Conservation (phyloP, 2,888 invertebrate genomes). For the Axea sp. region DNA sequence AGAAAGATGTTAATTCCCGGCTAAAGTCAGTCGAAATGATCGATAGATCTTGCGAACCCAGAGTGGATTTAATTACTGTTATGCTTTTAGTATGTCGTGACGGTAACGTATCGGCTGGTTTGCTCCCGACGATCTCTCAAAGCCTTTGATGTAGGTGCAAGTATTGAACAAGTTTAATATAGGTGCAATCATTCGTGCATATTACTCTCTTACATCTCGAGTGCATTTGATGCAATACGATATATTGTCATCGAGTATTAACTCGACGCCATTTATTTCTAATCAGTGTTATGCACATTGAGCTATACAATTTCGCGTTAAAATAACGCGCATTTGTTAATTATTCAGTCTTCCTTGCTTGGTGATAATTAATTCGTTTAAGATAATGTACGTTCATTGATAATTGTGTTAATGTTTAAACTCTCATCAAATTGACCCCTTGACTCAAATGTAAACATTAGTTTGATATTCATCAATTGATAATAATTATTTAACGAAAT, state of each 20-base stretch:
- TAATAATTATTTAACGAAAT: too few species aligned
- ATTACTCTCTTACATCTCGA: slow-evolving; percentile 47
- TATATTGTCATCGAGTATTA: slow-evolving; percentile 51
- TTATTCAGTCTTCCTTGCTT: slow-evolving; percentile 23
- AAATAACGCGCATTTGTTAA: slow-evolving; percentile 30
- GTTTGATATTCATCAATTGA: too few species aligned
- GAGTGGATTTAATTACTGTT: slow-evolving; percentile 59
- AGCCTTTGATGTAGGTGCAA: slow-evolving; percentile 54
- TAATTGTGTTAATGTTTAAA: too few species aligned
- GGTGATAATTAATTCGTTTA: slow-evolving; percentile 21
- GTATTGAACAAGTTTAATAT: slow-evolving; percentile 59
- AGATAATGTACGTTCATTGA: too few species aligned
- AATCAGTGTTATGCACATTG: slow-evolving; percentile 37
- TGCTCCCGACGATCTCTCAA: slow-evolving; percentile 48
- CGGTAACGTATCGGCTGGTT: slow-evolving; percentile 46
- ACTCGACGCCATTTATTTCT: slow-evolving; percentile 45
- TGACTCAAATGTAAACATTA: too few species aligned
- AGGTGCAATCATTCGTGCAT: slow-evolving; percentile 34
- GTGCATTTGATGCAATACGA: slow-evolving; percentile 47
- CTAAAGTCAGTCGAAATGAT: slow-evolving; percentile 36
- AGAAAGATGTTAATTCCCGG: slow-evolving; percentile 42
- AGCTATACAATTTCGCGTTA: slow-evolving; percentile 23
- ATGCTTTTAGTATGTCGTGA: slow-evolving; percentile 49
- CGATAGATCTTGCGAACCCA: slow-evolving; percentile 38
- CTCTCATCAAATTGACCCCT: too few species aligned